These are phyloP conservation scores for Excalfactoria chinensis DNA, from an alignment of 2,113 vertebrate genomes.

Conservation along the genomic window DNA sequence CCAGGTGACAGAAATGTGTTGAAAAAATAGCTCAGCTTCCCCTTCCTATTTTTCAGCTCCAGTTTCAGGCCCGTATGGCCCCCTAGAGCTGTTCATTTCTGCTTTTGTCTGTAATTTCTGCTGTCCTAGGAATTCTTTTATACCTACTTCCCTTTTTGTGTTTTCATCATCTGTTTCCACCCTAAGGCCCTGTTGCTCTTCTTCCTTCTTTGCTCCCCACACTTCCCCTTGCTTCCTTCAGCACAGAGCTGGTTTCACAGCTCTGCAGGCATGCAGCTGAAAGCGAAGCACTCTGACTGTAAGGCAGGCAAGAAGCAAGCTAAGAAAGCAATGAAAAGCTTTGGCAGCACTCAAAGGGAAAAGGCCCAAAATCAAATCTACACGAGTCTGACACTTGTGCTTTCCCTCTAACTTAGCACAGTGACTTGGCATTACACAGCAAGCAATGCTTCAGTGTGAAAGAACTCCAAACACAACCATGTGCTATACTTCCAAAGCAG, in stretches of 20 bases:
- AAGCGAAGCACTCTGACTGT: not conserved
- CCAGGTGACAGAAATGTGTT: not conserved
- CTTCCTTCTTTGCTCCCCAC: not conserved
- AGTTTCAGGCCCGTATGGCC: accelerated
- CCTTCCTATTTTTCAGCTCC: not conserved
- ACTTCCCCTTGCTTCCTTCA: not conserved
- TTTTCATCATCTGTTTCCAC: conserved; percentile 43
- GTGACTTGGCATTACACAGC: accelerated
- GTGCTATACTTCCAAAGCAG: not conserved
- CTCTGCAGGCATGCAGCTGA: not conserved
- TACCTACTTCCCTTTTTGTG: conserved; percentile 18
- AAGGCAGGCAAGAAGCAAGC: accelerated
- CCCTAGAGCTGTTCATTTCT: conserved; percentile 2
- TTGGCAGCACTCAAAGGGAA: not conserved
- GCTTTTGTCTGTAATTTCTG: conserved; percentile 7
- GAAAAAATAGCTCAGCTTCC: not conserved
- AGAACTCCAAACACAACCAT: not conserved
- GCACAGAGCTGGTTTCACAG: not conserved
- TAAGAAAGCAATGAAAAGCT: not conserved
- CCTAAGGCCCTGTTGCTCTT: not conserved
- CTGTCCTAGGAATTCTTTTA: not conserved
- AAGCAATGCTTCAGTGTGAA: not conserved
- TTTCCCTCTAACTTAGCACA: not conserved
- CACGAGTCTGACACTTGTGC: not conserved
- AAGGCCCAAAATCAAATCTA: not conserved